phyloP scores from a whole-genome alignment of 2,888 invertebrate genomes.

The Lasioglossum villosulum region DNA sequence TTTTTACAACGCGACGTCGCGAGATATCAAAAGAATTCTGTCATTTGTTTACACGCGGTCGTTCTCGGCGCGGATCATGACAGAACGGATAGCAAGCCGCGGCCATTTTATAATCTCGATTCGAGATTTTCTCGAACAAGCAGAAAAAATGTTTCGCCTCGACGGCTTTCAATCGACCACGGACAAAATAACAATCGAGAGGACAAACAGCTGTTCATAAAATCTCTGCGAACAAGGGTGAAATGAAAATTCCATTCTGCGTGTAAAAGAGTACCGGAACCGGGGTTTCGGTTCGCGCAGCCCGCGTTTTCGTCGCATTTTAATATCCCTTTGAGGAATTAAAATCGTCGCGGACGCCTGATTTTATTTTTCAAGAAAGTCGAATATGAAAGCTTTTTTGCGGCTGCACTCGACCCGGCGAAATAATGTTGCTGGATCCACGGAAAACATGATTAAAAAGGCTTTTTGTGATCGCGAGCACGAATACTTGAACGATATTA shows the following conservation, averaged over 20 bases:
- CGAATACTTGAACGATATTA: neutral
- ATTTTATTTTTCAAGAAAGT: neutral
- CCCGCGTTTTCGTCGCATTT: slow-evolving; percentile 16
- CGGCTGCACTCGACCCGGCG: neutral
- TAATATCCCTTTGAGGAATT: slow-evolving; percentile 31
- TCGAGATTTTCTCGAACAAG: too few relatives aligned
- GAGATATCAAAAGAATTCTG: slow-evolving; percentile 12
- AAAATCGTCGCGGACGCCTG: neutral
- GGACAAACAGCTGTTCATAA: neutral
- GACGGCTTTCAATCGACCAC: neutral
- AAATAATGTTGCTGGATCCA: neutral
- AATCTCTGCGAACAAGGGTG: neutral
- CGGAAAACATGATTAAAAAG: neutral
- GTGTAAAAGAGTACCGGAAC: neutral
- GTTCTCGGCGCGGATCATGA: neutral
- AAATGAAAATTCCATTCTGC: slow-evolving; percentile 37
- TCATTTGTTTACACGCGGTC: slow-evolving; percentile 47
- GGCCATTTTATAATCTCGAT: slow-evolving; percentile 2
- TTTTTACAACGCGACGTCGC: slow-evolving; percentile 9
- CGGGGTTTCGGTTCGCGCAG: neutral
- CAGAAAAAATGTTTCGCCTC: neutral
- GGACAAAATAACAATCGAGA: neutral
- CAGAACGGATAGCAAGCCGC: neutral
- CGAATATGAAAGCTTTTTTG: slow-evolving; percentile 2
- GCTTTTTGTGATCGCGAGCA: neutral